Evolutionary conservation across 2,888 invertebrate species (phyloP), one percentile per base, ranked within the genome.

Genomic region (Plagodis dolabraria): DNA sequence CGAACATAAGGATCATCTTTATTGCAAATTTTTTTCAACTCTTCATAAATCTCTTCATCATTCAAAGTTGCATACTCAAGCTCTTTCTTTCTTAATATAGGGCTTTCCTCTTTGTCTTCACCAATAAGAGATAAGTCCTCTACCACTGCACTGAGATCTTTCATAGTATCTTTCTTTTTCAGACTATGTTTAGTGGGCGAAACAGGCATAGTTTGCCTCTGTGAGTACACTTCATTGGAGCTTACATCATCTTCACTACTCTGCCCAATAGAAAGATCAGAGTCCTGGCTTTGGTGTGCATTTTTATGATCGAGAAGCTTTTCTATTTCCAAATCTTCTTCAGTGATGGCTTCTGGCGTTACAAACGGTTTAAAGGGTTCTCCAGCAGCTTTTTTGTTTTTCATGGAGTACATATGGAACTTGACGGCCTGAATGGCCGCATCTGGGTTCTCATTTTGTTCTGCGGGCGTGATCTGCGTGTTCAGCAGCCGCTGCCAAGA

Each of bases 371-470:
- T 97, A 77, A 96, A 96, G 5, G 94, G 94, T 47, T 95, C 95
- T 53, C 94, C 94, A 47, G 94, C 94, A 49, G 95, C 95, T 72
- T 96, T 96, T 76, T 97, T 96, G 74, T 97, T 96, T 78, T 97
- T 97, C 69, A 97, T 96, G 8, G 96, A 96, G 87, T 97, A 97
- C 82, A 97, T 97, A 82, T 98, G 98, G 80, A 96, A 97, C 77
- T 97, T 97, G 53, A 99, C 95, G 34, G 98, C 99, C 79, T 97
- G 97, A 57, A 98, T 95, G 0, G 98, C 98, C 42, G 98, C 98
- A 75, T 96, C 95, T 4, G 98, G 98, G 89, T 99, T 97, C 75
- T 97, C 95, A 82, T 96, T 95, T 86, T 98, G 97, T 81, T 98
- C 98, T 44, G 96, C 96, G 73, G 96, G 95, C 42, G 97, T 96